These are phyloP conservation scores for Tiliacea citrago DNA, from an alignment of 2,888 invertebrate species.

Conservation along the genomic window DNA sequence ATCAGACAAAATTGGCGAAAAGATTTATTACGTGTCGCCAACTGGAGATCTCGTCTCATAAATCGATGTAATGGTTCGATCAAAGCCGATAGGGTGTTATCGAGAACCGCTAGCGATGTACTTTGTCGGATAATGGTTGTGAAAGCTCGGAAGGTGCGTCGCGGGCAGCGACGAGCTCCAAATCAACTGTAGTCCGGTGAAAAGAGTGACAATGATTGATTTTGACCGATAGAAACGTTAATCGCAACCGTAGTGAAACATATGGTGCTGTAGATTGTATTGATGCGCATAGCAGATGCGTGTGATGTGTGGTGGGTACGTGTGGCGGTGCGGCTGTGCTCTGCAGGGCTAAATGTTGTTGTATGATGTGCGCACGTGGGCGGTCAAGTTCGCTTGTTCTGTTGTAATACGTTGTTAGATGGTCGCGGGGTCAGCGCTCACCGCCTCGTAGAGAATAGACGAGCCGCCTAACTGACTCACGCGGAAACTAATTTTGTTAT, in stretches of 20 bases:
- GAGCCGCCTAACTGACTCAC: constrained; percentile 81
- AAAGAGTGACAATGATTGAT: constrained; percentile 78
- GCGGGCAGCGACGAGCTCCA: constrained; percentile 63
- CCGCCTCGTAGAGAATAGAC: constrained; percentile 75
- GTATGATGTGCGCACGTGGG: constrained; percentile 81
- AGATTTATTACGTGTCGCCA: constrained; percentile 82
- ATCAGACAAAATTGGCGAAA: constrained; percentile 74
- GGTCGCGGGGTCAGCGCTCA: constrained; percentile 82
- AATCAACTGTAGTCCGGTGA: constrained; percentile 69
- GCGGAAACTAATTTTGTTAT: constrained; percentile 78
- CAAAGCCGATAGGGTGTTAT: constrained; percentile 78
- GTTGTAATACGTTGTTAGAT: constrained; percentile 81
- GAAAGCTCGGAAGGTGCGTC: constrained; percentile 77
- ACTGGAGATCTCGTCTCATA: constrained; percentile 80
- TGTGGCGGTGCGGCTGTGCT: constrained; percentile 59
- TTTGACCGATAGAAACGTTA: constrained; percentile 69
- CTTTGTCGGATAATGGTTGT: constrained; percentile 76
- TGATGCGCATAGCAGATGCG: constrained; percentile 71
- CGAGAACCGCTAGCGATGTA: constrained; percentile 75
- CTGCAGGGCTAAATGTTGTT: constrained; percentile 68
- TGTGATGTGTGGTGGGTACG: constrained; percentile 34
- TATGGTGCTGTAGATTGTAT: constrained; percentile 61
- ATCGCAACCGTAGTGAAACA: constrained; percentile 59
- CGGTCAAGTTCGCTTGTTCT: constrained; percentile 84
- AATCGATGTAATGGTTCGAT: constrained; percentile 82